Conservation (phyloP, 1,140 invertebrate species). For the Bombus huntii region DNA sequence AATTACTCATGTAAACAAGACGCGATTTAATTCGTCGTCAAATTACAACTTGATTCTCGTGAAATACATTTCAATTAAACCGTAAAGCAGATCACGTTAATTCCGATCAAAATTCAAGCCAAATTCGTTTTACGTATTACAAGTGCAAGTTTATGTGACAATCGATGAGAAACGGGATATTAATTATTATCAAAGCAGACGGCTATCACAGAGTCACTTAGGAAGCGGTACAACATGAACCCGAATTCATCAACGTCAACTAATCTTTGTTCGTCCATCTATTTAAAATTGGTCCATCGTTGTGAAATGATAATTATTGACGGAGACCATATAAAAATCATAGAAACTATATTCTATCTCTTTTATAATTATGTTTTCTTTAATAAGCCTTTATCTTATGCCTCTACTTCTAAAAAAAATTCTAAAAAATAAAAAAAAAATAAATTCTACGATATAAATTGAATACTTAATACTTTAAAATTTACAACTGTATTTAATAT, state of each 20-base stretch:
- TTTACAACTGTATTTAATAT: too few species aligned
- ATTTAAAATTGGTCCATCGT: background rate
- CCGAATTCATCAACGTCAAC: conserved; percentile 30
- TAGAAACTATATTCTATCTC: background rate
- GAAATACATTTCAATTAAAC: background rate
- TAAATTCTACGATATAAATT: too few species aligned
- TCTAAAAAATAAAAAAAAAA: too few species aligned
- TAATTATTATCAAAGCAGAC: background rate
- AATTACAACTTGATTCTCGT: background rate
- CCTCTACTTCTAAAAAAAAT: too few species aligned
- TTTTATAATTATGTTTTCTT: background rate
- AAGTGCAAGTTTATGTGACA: background rate
- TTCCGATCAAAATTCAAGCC: conserved; percentile 19
- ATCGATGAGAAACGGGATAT: background rate
- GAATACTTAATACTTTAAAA: too few species aligned
- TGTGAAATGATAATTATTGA: background rate
- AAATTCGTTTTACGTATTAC: background rate
- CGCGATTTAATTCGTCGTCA: background rate
- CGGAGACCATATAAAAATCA: background rate
- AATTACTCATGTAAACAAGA: conserved; percentile 1
- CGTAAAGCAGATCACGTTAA: conserved; percentile 12
- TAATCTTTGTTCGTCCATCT: conserved; percentile 22
- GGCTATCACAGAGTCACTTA: background rate
- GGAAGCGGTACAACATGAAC: background rate
- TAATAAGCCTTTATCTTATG: too few species aligned